phyloP scores from a whole-genome alignment of 1,140 invertebrate genomes.

The Tetraneura akinire region DNA sequence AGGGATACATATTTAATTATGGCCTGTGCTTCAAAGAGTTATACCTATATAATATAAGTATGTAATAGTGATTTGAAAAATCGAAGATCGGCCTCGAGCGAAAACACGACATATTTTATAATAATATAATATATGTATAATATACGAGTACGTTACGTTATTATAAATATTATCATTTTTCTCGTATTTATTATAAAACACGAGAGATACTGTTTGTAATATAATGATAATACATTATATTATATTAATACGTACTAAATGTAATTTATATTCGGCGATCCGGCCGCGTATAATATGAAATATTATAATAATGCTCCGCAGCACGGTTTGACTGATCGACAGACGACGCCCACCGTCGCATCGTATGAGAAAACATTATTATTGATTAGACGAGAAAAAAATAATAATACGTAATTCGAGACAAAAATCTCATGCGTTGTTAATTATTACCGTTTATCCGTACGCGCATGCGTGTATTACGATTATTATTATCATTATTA shows the following conservation, averaged over 20 bases:
- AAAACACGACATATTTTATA: conserved; percentile 8
- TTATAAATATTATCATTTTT: background rate
- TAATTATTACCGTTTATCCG: conserved; percentile 18
- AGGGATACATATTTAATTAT: too few relatives aligned
- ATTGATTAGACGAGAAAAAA: conserved; percentile 26
- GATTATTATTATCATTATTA: too few relatives aligned
- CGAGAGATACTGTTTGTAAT: too few relatives aligned
- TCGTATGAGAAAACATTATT: background rate
- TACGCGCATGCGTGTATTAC: too few relatives aligned
- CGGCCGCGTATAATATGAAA: too few relatives aligned
- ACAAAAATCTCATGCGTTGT: background rate
- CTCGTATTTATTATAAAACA: background rate
- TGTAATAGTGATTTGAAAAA: background rate
- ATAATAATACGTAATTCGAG: background rate
- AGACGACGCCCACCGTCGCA: background rate
- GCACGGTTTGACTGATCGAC: conserved; percentile 11
- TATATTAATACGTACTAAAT: background rate
- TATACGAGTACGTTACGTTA: too few relatives aligned
- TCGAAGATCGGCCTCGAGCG: background rate
- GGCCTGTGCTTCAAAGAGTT: too few relatives aligned
- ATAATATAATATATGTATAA: background rate
- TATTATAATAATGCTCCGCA: too few relatives aligned
- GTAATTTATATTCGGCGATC: background rate
- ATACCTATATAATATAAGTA: too few relatives aligned
- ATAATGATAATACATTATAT: background rate